Percentiles rank a stretch among this genome's conserved stretches.
Conservation (phyloP, 2,797 vertebrate species). For the Xyrichtys novacula region DNA sequence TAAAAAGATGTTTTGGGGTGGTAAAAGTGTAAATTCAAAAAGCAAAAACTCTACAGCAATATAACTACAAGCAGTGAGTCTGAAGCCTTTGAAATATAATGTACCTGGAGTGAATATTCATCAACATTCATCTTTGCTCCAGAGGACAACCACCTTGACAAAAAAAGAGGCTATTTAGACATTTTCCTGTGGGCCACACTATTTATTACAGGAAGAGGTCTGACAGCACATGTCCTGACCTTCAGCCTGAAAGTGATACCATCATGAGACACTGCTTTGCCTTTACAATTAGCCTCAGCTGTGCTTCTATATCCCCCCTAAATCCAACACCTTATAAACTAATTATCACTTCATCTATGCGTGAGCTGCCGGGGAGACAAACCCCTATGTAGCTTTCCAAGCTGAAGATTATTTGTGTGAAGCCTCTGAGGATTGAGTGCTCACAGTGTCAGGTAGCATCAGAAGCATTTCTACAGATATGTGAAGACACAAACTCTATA, state of each 20-base stretch:
- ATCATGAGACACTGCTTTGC: conserved; percentile 60
- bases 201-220: conserved; percentile 42
- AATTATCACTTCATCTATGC: background rate
- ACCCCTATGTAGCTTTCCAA: background rate
- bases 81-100: conserved; percentile 44
- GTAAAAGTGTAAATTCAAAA: background rate
- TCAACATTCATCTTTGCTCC: conserved; percentile 33
- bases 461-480: conserved; percentile 17
- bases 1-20: background rate
- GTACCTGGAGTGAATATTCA: conserved; percentile 39
- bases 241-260: conserved; percentile 47
- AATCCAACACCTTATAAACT: conserved; percentile 14
- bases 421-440: background rate
- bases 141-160: conserved; percentile 36
- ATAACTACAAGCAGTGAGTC: conserved; percentile 21
- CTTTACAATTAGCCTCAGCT: conserved; percentile 61
- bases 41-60: conserved; percentile 9
- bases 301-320: conserved; percentile 15
- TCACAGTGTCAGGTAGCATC: background rate
- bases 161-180: conserved; percentile 17
- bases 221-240: conserved; percentile 60
- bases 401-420: background rate
- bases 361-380: conserved; percentile 6
- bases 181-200: conserved; percentile 35
- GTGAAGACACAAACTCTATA: conserved; percentile 3